phyloP scores from a whole-genome alignment of 2,888 invertebrate genomes.

The Colostygia pectinataria region DNA sequence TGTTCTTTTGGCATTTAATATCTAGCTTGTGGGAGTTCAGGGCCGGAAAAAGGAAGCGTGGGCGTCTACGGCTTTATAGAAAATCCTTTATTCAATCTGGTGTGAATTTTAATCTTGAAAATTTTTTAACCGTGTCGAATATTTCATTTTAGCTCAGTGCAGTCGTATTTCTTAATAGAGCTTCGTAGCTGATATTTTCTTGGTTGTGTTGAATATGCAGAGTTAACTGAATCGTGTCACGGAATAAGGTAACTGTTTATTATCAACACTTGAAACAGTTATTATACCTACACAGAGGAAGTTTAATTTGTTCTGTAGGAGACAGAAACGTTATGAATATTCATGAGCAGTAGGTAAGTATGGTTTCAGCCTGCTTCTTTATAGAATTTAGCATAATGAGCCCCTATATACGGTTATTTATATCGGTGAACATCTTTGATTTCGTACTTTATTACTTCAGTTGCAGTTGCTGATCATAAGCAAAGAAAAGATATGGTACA shows the following conservation, averaged over 20 bases:
- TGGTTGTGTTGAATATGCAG: background rate
- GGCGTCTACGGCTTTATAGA: constrained; percentile 51
- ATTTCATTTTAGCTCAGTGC: constrained; percentile 15
- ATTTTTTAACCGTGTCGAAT: constrained; percentile 26
- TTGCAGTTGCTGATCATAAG: too few relatives aligned
- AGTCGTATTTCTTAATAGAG: too few relatives aligned
- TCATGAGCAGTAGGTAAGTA: constrained; percentile 42
- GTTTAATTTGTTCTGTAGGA: constrained; percentile 41
- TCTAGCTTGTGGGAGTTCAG: constrained; percentile 49
- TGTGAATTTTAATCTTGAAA: constrained; percentile 39
- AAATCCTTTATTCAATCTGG: constrained; percentile 41
- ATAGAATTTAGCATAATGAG: constrained; percentile 38
- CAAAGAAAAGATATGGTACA: too few relatives aligned
- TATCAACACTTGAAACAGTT: constrained; percentile 20
- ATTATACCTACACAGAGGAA: constrained; percentile 24
- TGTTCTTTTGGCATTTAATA: constrained; percentile 54
- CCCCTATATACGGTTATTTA: constrained; percentile 42
- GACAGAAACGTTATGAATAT: constrained; percentile 43
- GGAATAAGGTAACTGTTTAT: constrained; percentile 29
- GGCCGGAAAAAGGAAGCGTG: constrained; percentile 42
- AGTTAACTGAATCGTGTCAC: constrained; percentile 23
- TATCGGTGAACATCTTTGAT: constrained; percentile 29
- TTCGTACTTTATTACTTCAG: constrained; percentile 25
- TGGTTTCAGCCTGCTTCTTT: constrained; percentile 41
- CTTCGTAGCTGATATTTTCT: too few relatives aligned